phyloP scores from a whole-genome alignment of 1,140 invertebrate genomes.

The Coelopa frigida region DNA sequence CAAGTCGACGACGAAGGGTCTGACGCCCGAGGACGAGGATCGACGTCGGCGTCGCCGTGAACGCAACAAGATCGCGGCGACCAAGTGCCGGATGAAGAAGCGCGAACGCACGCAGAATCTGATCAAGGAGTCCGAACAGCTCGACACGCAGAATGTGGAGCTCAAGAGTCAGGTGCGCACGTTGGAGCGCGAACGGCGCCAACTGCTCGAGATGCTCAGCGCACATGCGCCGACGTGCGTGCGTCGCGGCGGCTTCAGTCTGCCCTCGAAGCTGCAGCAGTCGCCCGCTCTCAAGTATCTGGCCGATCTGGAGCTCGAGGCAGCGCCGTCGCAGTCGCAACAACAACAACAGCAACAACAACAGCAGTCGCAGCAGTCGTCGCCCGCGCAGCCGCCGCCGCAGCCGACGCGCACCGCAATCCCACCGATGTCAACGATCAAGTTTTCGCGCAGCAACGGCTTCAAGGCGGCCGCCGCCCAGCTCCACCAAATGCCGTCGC shows the following conservation, averaged over 20 bases:
- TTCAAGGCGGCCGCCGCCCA: slow-evolving; percentile 13
- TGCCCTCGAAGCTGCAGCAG: slow-evolving; percentile 30
- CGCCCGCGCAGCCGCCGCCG: slow-evolving; percentile 15
- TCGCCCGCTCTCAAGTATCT: slow-evolving; percentile 39
- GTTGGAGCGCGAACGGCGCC: slow-evolving; percentile 55
- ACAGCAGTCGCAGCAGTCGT: slow-evolving; percentile 7
- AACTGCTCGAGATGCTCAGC: slow-evolving; percentile 57
- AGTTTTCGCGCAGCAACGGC: slow-evolving; percentile 30
- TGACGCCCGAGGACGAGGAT: slow-evolving; percentile 89
- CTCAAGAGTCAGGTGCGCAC: slow-evolving; percentile 71
- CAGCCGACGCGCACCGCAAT: slow-evolving; percentile 27
- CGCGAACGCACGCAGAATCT: slow-evolving; percentile 80
- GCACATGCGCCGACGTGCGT: slow-evolving; percentile 52
- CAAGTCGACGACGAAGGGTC: slow-evolving; percentile 30
- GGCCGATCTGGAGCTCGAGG: slow-evolving; percentile 20
- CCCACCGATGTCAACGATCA: slow-evolving; percentile 42
- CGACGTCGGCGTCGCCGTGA: slow-evolving; percentile 72
- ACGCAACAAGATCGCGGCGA: slow-evolving; percentile 91
- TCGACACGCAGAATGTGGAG: slow-evolving; percentile 81
- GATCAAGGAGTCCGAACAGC: slow-evolving; percentile 75
- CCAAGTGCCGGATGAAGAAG: slow-evolving; percentile 91
- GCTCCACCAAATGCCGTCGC: slow-evolving; percentile 6
- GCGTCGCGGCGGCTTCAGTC: slow-evolving; percentile 43
- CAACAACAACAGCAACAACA: slow-evolving; percentile 15
- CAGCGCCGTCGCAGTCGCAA: background rate